Percentiles rank a stretch among this genome's conserved stretches.
phyloP scores from a whole-genome alignment of 2,888 invertebrate genomes.

The Agapostemon virescens region DNA sequence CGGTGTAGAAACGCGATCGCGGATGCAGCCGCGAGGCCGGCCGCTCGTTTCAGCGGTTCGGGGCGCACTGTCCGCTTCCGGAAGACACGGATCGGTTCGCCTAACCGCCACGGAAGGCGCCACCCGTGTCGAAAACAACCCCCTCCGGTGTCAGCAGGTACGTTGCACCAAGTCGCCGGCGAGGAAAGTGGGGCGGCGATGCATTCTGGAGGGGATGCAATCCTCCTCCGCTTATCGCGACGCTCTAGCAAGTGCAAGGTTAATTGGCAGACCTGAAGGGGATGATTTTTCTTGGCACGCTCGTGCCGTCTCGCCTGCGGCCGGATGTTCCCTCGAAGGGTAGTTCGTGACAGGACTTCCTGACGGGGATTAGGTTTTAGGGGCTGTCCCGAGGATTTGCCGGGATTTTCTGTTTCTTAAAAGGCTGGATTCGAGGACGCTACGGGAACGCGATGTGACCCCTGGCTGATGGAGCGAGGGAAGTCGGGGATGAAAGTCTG shows the following conservation, averaged over 20 bases:
- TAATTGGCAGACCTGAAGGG: conserved; percentile 41
- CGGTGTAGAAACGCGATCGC: conserved; percentile 42
- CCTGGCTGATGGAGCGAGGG: neutral
- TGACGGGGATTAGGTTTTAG: neutral
- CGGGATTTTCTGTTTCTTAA: conserved; percentile 15
- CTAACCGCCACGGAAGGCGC: conserved; percentile 68
- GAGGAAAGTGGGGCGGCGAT: neutral
- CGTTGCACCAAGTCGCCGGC: conserved; percentile 49
- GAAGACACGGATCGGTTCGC: conserved; percentile 51
- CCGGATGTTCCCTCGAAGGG: neutral
- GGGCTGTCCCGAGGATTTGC: neutral
- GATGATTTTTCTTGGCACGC: conserved; percentile 46
- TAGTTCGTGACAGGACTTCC: neutral
- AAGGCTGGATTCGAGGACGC: neutral
- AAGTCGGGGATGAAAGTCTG: neutral
- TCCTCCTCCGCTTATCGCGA: conserved; percentile 43
- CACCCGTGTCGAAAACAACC: conserved; percentile 73
- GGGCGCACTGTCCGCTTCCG: conserved; percentile 74
- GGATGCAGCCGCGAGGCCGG: conserved; percentile 37
- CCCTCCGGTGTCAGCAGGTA: conserved; percentile 44
- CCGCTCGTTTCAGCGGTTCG: conserved; percentile 71
- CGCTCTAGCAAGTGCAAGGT: conserved; percentile 51
- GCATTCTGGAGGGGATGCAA: conserved; percentile 15
- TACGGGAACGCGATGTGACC: neutral
- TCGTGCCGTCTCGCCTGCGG: neutral